phyloP scores from a whole-genome alignment of 2,797 vertebrate genomes.

The Chanos chanos region DNA sequence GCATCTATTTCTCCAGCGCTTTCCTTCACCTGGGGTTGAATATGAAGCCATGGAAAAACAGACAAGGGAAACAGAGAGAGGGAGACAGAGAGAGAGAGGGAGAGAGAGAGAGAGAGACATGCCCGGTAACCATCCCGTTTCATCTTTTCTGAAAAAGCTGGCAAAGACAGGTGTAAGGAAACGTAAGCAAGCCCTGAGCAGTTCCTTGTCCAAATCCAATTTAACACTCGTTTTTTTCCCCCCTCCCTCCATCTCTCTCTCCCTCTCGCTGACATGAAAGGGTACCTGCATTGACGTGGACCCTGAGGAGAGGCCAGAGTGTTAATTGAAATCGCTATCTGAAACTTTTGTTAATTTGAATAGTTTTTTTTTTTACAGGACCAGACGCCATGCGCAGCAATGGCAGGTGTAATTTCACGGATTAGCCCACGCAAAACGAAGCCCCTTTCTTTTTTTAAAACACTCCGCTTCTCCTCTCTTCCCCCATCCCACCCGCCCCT shows the following conservation, averaged over 20 bases:
- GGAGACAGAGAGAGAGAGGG: too few species aligned
- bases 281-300: constrained; percentile 28
- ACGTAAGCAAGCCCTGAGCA: constrained; percentile 37
- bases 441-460: too few species aligned
- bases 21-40: too few species aligned
- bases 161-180: too few species aligned
- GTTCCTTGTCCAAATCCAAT: constrained; percentile 50
- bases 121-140: too few species aligned
- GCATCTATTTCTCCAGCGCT: too few species aligned
- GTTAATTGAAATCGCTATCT: constrained; percentile 60
- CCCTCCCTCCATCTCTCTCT: neutral
- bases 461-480: too few species aligned
- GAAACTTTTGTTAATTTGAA: constrained; percentile 60
- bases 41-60: too few species aligned
- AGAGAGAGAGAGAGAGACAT: too few species aligned
- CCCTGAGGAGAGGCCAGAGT: constrained; percentile 49
- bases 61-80: too few species aligned
- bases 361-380: constrained; percentile 58
- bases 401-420: constrained; percentile 84
- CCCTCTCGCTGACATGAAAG: constrained; percentile 44
- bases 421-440: constrained; percentile 57
- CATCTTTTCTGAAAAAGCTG: too few species aligned
- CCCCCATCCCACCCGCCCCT: constrained; percentile 45
- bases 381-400: constrained; percentile 45
- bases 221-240: constrained; percentile 18